Evolutionary conservation across 2,888 invertebrate genomes (phyloP).

Genomic region (Epirrita christyi): DNA sequence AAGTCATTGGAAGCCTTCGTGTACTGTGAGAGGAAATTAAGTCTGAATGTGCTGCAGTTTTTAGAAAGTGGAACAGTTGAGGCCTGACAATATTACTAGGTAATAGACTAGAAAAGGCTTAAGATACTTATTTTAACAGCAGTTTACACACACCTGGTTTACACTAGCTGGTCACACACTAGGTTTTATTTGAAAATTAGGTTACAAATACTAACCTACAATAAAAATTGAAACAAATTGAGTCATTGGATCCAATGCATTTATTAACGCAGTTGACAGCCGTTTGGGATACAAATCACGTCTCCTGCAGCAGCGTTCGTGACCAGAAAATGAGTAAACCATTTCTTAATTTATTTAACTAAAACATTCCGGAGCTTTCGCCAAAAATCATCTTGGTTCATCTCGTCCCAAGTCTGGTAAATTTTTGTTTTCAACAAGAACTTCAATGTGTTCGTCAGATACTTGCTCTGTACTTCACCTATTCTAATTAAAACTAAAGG

Average conservation of each 20-base stretch:
- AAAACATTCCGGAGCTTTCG: slow-evolving; percentile 68
- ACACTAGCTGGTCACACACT: background rate
- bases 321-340: slow-evolving; percentile 34
- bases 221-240: slow-evolving; percentile 33
- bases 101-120: background rate
- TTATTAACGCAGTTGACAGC: slow-evolving; percentile 29
- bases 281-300: slow-evolving; percentile 30
- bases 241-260: slow-evolving; percentile 34
- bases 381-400: slow-evolving; percentile 72
- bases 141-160: background rate
- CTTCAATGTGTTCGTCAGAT: slow-evolving; percentile 85
- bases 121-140: background rate
- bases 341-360: slow-evolving; percentile 45
- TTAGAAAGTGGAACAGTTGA: slow-evolving; percentile 21
- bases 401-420: slow-evolving; percentile 86
- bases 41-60: slow-evolving; percentile 11
- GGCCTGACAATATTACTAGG: background rate
- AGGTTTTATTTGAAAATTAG: slow-evolving; percentile 23
- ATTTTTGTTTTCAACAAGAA: slow-evolving; percentile 87
- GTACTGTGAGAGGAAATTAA: slow-evolving; percentile 10
- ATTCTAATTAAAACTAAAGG: slow-evolving; percentile 86
- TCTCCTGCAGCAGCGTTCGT: slow-evolving; percentile 24
- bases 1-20: slow-evolving; percentile 14
- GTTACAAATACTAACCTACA: slow-evolving; percentile 27
- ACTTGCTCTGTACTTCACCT: slow-evolving; percentile 82